These are phyloP conservation scores for Lochmaea capreae DNA, from an alignment of 2,888 invertebrate species.

Conservation along the genomic window DNA sequence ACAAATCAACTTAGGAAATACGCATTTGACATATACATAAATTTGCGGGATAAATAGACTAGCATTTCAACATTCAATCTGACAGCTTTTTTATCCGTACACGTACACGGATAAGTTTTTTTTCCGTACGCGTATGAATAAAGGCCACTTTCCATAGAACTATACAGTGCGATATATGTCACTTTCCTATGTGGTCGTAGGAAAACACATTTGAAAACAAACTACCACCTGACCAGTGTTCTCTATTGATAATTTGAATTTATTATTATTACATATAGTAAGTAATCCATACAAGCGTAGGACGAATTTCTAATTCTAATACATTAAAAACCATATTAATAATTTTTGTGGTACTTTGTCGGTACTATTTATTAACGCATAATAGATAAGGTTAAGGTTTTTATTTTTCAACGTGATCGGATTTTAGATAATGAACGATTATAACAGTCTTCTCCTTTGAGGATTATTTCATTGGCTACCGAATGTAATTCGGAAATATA, in stretches of 20 bases:
- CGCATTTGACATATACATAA: too few relatives aligned
- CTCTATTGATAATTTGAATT: neutral
- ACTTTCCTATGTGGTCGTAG: too few relatives aligned
- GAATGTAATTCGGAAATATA: neutral
- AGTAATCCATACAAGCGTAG: neutral
- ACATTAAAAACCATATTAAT: slow-evolving; percentile 2
- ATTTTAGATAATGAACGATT: slow-evolving; percentile 13
- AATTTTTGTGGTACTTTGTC: slow-evolving; percentile 11
- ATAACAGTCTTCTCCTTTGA: neutral
- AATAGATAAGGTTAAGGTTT: neutral
- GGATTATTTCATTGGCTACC: slow-evolving; percentile 5
- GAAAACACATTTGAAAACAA: too few relatives aligned
- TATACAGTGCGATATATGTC: too few relatives aligned
- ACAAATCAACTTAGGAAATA: too few relatives aligned
- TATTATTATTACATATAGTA: neutral
- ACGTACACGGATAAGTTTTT: too few relatives aligned
- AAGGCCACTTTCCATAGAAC: too few relatives aligned
- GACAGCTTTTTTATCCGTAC: too few relatives aligned
- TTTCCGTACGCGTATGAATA: too few relatives aligned
- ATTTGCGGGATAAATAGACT: too few relatives aligned
- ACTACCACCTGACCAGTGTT: too few relatives aligned
- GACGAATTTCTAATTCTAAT: neutral
- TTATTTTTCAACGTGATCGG: neutral
- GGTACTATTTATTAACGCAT: slow-evolving; percentile 5
- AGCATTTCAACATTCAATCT: too few relatives aligned